Evolutionary conservation across 2,888 invertebrate genomes (phyloP).

Genomic region (Palloptera scutellata): DNA sequence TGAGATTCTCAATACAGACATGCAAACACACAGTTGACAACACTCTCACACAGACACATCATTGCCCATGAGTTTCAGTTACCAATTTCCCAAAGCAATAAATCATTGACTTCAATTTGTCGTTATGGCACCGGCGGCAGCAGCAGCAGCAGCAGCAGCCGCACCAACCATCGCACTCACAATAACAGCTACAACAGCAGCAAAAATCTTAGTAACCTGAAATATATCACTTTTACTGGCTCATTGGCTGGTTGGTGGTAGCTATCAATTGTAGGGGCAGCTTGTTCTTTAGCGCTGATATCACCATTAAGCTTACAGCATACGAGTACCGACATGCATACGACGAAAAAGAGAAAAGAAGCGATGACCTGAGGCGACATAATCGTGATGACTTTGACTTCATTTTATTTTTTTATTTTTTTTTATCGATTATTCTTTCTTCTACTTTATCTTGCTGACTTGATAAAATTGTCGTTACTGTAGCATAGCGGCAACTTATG

Average conservation of each 20-base stretch:
- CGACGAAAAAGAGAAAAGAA: conserved; percentile 14
- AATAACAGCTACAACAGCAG: conserved; percentile 15
- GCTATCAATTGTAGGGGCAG: conserved; percentile 1
- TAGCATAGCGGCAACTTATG: too few species aligned
- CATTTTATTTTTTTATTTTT: too few species aligned
- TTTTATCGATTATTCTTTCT: conserved; percentile 41
- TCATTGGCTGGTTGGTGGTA: background rate
- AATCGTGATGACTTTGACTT: conserved; percentile 43
- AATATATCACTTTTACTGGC: conserved; percentile 2
- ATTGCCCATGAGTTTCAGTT: conserved; percentile 31
- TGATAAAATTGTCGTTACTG: too few species aligned
- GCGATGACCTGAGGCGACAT: conserved; percentile 39
- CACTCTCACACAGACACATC: conserved; percentile 9
- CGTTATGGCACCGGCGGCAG: conserved; percentile 41
- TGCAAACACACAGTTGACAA: background rate
- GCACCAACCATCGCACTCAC: background rate
- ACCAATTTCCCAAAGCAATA: conserved; percentile 47
- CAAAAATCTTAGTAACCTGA: too few species aligned
- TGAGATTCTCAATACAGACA: too few species aligned
- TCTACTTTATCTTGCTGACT: too few species aligned
- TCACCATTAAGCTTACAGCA: conserved; percentile 40
- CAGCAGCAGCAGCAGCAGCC: conserved; percentile 30
- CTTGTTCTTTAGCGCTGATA: conserved; percentile 33
- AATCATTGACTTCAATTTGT: conserved; percentile 49
- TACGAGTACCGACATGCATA: background rate